phyloP scores from a whole-genome alignment of 2,888 invertebrate genomes.

The Drosophila algonquin region DNA sequence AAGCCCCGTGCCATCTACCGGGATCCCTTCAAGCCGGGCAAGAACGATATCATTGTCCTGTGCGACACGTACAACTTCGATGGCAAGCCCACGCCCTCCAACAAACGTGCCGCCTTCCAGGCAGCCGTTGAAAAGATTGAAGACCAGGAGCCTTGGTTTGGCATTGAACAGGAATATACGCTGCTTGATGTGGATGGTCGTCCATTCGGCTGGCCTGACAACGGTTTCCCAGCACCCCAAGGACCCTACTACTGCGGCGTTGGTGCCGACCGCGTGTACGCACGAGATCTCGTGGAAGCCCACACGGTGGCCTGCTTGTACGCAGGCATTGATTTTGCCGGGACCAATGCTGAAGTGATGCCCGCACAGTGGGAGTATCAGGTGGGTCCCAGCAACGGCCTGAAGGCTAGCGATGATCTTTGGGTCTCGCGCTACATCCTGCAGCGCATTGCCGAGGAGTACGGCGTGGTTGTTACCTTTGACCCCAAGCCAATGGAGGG shows the following conservation, averaged over 20 bases:
- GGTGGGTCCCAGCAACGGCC: conserved; percentile 87
- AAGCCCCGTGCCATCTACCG: conserved; percentile 91
- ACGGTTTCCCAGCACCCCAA: conserved; percentile 88
- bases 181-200: conserved; percentile 86
- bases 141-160: conserved; percentile 89
- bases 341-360: conserved; percentile 93
- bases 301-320: conserved; percentile 89
- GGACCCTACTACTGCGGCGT: conserved; percentile 94
- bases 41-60: conserved; percentile 89
- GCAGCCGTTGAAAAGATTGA: conserved; percentile 85
- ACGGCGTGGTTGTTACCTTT: conserved; percentile 86
- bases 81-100: conserved; percentile 83
- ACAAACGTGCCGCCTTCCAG: conserved; percentile 85
- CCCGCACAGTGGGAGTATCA: conserved; percentile 91
- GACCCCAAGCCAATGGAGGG: conserved; percentile 87
- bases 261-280: conserved; percentile 90
- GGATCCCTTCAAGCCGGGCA: conserved; percentile 90
- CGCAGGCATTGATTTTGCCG: conserved; percentile 90
- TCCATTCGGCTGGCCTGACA: conserved; percentile 90
- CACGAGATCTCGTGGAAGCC: conserved; percentile 92
- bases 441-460: conserved; percentile 87
- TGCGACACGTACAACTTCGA: conserved; percentile 90
- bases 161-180: conserved; percentile 88
- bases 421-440: conserved; percentile 87
- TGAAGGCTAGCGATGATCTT: conserved; percentile 86